These are phyloP conservation scores for Acanthosepion esculentum DNA, from an alignment of 2,888 invertebrate species.

Conservation along the genomic window DNA sequence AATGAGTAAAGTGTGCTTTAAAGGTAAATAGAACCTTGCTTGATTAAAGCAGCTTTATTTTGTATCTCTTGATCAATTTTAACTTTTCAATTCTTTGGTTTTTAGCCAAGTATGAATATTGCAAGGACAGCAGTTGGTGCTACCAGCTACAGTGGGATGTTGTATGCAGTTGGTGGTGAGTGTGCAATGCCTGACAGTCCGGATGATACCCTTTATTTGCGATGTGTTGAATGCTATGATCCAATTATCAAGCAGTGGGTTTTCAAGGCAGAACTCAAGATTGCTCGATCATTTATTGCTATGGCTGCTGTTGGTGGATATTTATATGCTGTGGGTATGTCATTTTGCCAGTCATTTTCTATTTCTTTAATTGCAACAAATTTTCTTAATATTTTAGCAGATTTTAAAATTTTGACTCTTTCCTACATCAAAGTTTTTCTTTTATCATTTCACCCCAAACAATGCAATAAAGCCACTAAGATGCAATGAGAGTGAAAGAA, in stretches of 20 bases:
- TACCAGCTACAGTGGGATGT: slow-evolving; percentile 66
- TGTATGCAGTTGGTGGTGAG: slow-evolving; percentile 73
- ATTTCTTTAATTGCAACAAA: no score
- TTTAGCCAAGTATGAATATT: slow-evolving; percentile 69
- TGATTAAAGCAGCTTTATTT: not conserved
- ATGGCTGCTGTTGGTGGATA: slow-evolving; percentile 86
- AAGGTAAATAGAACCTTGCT: no score
- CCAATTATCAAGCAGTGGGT: slow-evolving; percentile 69
- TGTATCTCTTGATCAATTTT: not conserved
- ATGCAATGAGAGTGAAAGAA: no score
- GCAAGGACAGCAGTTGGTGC: slow-evolving; percentile 73
- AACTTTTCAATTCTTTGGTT: not conserved
- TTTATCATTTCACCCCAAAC: no score
- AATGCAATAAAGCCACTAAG: no score
- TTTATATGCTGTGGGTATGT: slow-evolving; percentile 71
- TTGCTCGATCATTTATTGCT: slow-evolving; percentile 80
- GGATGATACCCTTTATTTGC: slow-evolving; percentile 72
- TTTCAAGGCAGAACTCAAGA: slow-evolving; percentile 67
- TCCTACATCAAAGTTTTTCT: no score
- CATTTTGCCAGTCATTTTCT: no score
- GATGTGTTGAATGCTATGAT: slow-evolving; percentile 71
- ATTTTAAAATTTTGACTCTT: no score
- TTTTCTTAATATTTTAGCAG: no score
- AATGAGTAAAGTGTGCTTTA: no score
- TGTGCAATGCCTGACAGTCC: slow-evolving; percentile 71